Evolutionary conservation across 2,797 vertebrate species (phyloP).

Genomic region (Brachyrhaphis roseni): DNA sequence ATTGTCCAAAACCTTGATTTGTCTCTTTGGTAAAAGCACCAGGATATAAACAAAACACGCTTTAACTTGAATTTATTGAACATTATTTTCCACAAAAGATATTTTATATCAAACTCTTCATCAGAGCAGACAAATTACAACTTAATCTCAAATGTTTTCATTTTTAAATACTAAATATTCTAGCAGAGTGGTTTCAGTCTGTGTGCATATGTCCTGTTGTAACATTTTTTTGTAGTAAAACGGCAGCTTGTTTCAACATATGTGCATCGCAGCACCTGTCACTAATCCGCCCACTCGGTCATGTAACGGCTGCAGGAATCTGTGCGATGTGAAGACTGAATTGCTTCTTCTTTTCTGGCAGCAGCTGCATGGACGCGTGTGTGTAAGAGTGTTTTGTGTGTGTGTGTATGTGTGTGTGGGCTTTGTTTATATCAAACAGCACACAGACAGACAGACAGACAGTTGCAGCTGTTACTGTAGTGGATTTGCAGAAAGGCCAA

Average conservation of each 20-base stretch:
- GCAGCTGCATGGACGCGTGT: constrained; percentile 58
- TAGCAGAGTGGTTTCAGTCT: neutral
- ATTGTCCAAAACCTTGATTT: neutral
- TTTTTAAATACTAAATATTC: neutral
- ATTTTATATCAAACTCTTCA: neutral
- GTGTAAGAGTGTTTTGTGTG: constrained; percentile 18
- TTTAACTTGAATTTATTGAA: neutral
- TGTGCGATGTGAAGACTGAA: constrained; percentile 28
- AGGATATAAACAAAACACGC: neutral
- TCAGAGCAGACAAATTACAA: neutral
- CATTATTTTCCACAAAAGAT: neutral
- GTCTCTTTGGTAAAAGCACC: neutral
- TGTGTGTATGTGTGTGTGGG: constrained; percentile 8
- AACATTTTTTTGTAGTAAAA: constrained; percentile 6
- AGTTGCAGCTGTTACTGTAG: constrained; percentile 63
- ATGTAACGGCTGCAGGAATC: constrained; percentile 38
- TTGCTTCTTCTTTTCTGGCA: constrained; percentile 33
- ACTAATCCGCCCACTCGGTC: constrained; percentile 42
- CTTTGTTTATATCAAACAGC: constrained; percentile 29
- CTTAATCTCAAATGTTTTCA: neutral
- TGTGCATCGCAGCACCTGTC: constrained; percentile 43
- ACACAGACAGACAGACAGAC: constrained; percentile 43
- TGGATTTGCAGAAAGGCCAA: constrained; percentile 41
- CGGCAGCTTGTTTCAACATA: constrained; percentile 25
- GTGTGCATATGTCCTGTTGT: neutral